Base-by-base conservation (phyloP, 2,888 invertebrate genomes). In the Sarcophaga rosellei region DNA sequence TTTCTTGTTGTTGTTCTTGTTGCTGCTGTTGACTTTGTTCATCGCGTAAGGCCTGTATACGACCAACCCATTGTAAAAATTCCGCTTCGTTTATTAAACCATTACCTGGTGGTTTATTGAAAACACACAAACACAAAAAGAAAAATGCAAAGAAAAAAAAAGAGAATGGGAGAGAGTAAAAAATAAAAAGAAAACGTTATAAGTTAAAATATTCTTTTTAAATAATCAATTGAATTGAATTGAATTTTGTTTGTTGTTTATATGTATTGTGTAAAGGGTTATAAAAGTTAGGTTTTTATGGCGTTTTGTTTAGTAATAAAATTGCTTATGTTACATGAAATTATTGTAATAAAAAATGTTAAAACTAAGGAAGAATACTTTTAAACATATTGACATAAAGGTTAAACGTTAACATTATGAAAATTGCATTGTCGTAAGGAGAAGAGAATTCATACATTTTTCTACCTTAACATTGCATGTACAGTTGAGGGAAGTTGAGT, bases 61-160 rank as follows among this genome's bases (percentile, higher is more conserved):
- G 95, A 88, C 95, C 95, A 88, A 96, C 95, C 96, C 96, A 96
- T 90, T 95, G 95, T 92, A 96, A 94, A 92, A 96, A 96, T 92
- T 96, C 96, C 86, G 96, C 95, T 92, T 96, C 96, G 91, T 96
- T 96, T 93, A 96, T 96, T 90, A 96, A 93, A 88, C 96, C 96
- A 90, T 95, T 95, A 62, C 96, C 96, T 96, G 94, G n/a, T 35
- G 10, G 45, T 70, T 53, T 53, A 53, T 53, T 53, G 53, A 53
- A 17, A 53, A 53, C 4, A 53, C 53, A 53, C 15, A 53, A 53
- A 53, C 15, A 53, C 15, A 53, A 12, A 68, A 59, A 23, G 65
- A 90, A 90, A 85, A 81, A 76, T 25, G 45, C 82, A 78, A 68
- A 81, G 10, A 53, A 5, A 68, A 4, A 17, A 23, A 53, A 65